Evolutionary conservation across 2,797 vertebrate genomes (phyloP), one percentile per base, ranked within the genome.

Genomic region (Emys orbicularis): DNA sequence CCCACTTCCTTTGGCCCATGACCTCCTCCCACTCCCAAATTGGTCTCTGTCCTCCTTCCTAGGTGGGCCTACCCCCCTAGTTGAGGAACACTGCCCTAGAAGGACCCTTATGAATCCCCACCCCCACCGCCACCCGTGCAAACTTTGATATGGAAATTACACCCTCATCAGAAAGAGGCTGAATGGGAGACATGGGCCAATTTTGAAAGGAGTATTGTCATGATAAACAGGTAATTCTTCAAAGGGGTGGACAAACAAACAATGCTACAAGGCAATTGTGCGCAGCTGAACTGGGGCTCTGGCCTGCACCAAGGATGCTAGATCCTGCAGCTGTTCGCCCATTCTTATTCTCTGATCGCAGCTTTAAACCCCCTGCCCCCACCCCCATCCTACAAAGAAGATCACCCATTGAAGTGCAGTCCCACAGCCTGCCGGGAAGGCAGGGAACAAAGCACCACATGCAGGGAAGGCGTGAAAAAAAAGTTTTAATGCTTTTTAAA

Each of bases 401-500:
- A 19, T 47, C 34, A 41, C 53, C 54, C 56, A 56, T 29, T 56
- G 41, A 41, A 41, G 13, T 72, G 10, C 21, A 41, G 59, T 15
- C 31, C 77, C 21, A 50, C 10, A 57, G 65, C 53, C 34, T 10
- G 27, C 31, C 15, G 53, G 34, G 41, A 68, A 72, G 77, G 84
- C 94, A 93, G 81, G 54, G 50, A 72, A 83, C 81, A 86, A 83
- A 96, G n/a, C 37, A 29, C 11, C 74, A 93, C 52, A 83, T 86
- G 37, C 53, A 90, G 74, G 74, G 87, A 84, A 96, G 92, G 81
- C 91, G 95, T 98, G 96, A 93, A 97, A 97, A 96, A 61, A 97
- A 97, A 92, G 93, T 91, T 98, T 98, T 98, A 98, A 97, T 98
- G 97, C 82, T 41, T 95, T 53, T 87, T 83, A 93, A 91, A 91